These are phyloP conservation scores for Halcyon badia DNA, from an alignment of 2,797 vertebrate genomes.

Conservation along the genomic window DNA sequence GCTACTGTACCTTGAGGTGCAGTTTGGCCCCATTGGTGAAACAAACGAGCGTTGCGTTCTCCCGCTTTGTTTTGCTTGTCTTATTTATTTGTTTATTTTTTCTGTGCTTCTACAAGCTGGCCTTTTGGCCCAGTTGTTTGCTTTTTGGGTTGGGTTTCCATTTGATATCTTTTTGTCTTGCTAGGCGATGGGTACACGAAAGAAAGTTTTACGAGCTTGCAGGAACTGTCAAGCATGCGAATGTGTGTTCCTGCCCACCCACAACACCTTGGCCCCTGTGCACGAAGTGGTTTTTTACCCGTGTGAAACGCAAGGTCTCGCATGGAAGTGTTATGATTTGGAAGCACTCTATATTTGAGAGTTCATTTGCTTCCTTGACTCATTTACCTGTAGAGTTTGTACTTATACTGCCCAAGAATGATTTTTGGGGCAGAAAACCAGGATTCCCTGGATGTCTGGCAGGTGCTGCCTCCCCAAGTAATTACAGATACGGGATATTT, in stretches of 20 bases:
- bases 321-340: background rate
- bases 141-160: background rate
- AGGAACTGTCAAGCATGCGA: accelerated
- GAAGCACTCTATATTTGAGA: background rate
- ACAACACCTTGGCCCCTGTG: background rate
- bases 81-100: background rate
- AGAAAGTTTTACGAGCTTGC: background rate
- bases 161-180: background rate
- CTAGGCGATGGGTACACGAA: accelerated
- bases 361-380: background rate
- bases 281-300: background rate
- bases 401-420: background rate
- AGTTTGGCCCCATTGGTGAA: background rate
- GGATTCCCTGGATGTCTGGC: background rate
- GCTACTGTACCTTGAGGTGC: background rate
- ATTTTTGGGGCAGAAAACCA: background rate
- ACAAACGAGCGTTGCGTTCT: background rate
- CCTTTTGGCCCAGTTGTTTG: background rate
- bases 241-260: background rate
- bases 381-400: background rate
- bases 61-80: background rate
- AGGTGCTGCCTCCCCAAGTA: background rate
- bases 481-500: background rate
- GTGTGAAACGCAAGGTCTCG: background rate
- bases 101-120: accelerated